These are phyloP conservation scores for Cotesia congregata DNA, from an alignment of 2,888 invertebrate species.

Conservation along the genomic window DNA sequence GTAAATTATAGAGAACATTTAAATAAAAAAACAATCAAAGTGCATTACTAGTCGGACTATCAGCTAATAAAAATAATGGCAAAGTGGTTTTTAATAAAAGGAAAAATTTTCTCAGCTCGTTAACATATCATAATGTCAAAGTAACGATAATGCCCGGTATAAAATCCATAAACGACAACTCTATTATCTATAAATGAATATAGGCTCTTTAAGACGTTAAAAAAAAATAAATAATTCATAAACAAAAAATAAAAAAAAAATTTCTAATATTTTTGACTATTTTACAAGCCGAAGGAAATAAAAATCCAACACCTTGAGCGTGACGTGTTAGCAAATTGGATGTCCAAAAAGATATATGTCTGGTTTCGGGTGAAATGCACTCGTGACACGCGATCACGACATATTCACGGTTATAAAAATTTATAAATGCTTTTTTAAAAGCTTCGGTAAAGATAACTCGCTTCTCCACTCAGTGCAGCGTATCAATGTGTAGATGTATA, in stretches of 20 bases:
- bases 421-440: slow-evolving; percentile 2
- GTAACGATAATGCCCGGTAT: not conserved
- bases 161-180: not conserved
- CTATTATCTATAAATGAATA: not conserved
- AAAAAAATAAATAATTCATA: not conserved
- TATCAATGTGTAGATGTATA: not conserved
- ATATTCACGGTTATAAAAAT: slow-evolving; percentile 23
- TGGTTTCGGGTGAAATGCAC: slow-evolving; percentile 49
- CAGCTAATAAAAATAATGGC: not conserved
- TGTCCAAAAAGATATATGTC: slow-evolving; percentile 50
- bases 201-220: no score
- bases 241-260: not conserved
- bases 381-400: slow-evolving; percentile 47
- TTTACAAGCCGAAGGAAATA: not conserved
- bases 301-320: slow-evolving; percentile 29
- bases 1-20: no score
- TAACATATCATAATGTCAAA: not conserved
- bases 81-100: not conserved
- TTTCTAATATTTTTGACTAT: not conserved
- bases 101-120: not conserved
- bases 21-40: not conserved
- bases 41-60: not conserved
- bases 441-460: not conserved
- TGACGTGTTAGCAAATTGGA: slow-evolving; percentile 50
- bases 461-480: not conserved